Base-by-base conservation (phyloP, 2,797 vertebrate genomes). In the Lerista edwardsae region DNA sequence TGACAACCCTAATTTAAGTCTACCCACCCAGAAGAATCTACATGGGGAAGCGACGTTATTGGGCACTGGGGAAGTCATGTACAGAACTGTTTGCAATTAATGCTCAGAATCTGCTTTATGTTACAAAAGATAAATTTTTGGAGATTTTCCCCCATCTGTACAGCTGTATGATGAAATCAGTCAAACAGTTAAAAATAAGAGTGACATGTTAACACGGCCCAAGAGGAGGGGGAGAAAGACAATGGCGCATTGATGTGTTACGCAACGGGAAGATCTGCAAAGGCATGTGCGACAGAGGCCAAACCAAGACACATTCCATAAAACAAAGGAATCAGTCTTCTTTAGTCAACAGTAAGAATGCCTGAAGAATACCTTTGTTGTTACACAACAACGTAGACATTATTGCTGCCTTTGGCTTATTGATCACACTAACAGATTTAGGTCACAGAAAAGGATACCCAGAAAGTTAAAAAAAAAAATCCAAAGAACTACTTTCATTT, bases 251-350 rank as follows among this genome's bases (percentile, higher is more conserved):
- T 85, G 81, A 93, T 88, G 81, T 87, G 80, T 85, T 85, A 6
- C 6, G 19, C 89, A 94, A 93, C 67, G 83, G 92, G 23, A 25
- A 82, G 55, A 85, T 80, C 82, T 83, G 55, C 76, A 92, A 86
- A 93, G 86, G 51, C 73, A 19, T 39, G 86, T 88, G 64, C 80
- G 83, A 85, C 86, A 82, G 29, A 77, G 87, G 88, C 80, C 91
- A 95, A 94, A 90, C 47, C 2, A 55, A 86, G 68, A 77, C 2
- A 64, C 75, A 84, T 86, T 92, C 83, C 57, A 21, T 68, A 87
- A 86, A 23, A 90, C 90, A 95, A 91, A 94, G 93, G 69, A 82
- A 89, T 89, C 92, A 93, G 90, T 95, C 91, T 94, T 95, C 87
- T 92, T 75, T 23, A 90, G 21, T 93, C 91, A 93, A 93, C 88